Evolutionary conservation across 2,113 vertebrate genomes (phyloP).

Genomic region (Psilopogon haemacephalus): DNA sequence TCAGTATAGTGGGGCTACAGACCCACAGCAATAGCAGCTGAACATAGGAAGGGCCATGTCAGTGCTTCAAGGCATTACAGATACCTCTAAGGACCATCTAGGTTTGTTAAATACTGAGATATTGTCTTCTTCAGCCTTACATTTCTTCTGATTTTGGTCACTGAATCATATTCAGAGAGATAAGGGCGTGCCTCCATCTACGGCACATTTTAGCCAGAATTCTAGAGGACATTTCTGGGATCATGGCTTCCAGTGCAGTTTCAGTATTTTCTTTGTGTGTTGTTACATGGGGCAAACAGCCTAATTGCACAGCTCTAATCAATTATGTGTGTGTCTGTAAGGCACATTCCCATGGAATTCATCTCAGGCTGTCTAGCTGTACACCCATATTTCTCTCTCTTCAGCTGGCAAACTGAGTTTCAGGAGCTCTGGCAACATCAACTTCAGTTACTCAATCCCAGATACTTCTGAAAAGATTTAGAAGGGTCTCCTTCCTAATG

Average conservation of each 20-base stretch:
- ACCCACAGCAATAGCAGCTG: background rate
- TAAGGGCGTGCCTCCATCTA: background rate
- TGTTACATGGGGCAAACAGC: background rate
- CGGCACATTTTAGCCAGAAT: background rate
- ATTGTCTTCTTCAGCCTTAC: background rate
- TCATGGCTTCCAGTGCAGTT: background rate
- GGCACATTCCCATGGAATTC: background rate
- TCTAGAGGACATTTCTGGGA: background rate
- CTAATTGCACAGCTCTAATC: background rate
- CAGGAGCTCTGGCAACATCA: background rate
- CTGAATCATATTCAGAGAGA: background rate
- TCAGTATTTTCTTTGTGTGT: background rate
- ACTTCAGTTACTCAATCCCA: background rate
- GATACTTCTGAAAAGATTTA: background rate
- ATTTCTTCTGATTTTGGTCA: background rate
- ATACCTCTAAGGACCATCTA: background rate
- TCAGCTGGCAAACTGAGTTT: background rate
- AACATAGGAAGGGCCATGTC: background rate
- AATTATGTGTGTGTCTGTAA: background rate
- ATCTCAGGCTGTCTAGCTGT: background rate
- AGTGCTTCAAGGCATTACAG: background rate
- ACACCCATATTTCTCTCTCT: background rate
- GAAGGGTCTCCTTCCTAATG: background rate
- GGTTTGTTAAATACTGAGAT: background rate
- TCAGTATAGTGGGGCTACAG: background rate